Conservation (phyloP, 2,888 invertebrate genomes). For the Ochlodes sylvanus region DNA sequence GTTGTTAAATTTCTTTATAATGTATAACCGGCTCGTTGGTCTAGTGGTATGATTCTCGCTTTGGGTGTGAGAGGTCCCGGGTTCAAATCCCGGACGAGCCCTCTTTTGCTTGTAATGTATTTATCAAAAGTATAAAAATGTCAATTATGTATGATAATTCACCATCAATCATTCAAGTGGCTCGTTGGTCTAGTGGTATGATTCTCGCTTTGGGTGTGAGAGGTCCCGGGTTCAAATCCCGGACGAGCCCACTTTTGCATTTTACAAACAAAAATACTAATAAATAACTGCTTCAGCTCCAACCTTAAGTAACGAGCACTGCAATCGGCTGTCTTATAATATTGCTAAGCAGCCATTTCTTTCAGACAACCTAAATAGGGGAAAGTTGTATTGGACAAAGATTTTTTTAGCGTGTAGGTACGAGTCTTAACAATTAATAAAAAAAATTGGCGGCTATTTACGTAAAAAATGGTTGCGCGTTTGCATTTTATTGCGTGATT, state of each 20-base stretch:
- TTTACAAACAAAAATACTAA: too few species aligned
- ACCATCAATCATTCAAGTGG: slow-evolving; percentile 48
- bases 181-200: slow-evolving; percentile 86
- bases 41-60: slow-evolving; percentile 86
- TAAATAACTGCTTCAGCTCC: too few species aligned
- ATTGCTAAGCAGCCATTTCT: too few species aligned
- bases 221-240: slow-evolving; percentile 86
- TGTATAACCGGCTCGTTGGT: slow-evolving; percentile 72
- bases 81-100: slow-evolving; percentile 86
- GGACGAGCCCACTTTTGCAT: slow-evolving; percentile 74
- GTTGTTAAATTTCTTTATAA: background rate
- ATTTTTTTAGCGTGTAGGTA: too few species aligned
- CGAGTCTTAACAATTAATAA: too few species aligned
- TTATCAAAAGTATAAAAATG: background rate
- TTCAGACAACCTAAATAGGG: too few species aligned
- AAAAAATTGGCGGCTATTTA: too few species aligned
- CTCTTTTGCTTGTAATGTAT: slow-evolving; percentile 41
- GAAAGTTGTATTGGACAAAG: too few species aligned
- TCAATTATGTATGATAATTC: slow-evolving; percentile 2
- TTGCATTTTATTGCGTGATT: too few species aligned
- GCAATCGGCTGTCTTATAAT: too few species aligned
- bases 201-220: slow-evolving; percentile 86
- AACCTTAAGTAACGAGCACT: too few species aligned
- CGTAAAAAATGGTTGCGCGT: too few species aligned
- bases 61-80: slow-evolving; percentile 86